A percentile compares a stretch with the other conserved stretches of the same genome.
These are phyloP conservation scores for Xenopus tropicalis DNA, from an alignment of 2,113 vertebrate species.

Conservation along the genomic window UCB_Xtro_10.0 CM004448.2:74092001-74092500, in stretches of 20 bases:
- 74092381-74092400: neutral
- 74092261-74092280: conserved; percentile 12
- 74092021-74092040: no score
- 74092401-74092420: neutral
- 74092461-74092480: neutral
- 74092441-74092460: conserved; percentile 10
- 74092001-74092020: no score
- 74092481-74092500: conserved; percentile 1
- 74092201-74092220: no score
- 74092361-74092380: neutral
- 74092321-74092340: conserved; percentile 3
- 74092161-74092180: no score
- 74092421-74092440: neutral
- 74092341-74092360: neutral
- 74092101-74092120: no score
- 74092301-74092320: conserved; percentile 5
- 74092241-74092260: conserved; percentile 1
- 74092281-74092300: neutral
- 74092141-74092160: no score
- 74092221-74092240: conserved; percentile 12
- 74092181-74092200: no score
- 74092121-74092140: no score
- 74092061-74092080: no score
- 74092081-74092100: no score
- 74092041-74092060: no score